Percentiles rank a stretch among this genome's conserved stretches.
Conservation (phyloP, 2,113 vertebrate genomes). For the Diadophis punctatus region DNA sequence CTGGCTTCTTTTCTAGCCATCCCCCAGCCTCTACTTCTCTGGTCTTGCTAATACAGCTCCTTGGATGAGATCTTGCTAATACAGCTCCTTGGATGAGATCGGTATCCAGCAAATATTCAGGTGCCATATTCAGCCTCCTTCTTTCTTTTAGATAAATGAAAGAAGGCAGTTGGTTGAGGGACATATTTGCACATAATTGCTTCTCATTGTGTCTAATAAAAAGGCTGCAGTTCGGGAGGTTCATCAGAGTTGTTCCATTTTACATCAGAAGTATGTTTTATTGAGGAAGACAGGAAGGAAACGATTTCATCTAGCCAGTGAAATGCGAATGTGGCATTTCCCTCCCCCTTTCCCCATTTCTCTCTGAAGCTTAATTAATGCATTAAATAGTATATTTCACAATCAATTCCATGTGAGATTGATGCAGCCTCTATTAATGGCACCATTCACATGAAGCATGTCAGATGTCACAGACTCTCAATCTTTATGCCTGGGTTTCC, state of each 20-base stretch:
- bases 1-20: neutral
- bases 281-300: constrained; percentile 1
- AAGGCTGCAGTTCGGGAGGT: neutral
- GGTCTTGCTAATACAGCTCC: neutral
- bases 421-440: constrained; percentile 57
- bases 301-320: constrained; percentile 26
- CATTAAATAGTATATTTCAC: constrained; percentile 55
- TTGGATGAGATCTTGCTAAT: neutral
- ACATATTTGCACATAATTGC: neutral
- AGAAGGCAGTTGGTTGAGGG: neutral
- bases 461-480: constrained; percentile 49
- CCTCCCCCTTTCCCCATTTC: constrained; percentile 48
- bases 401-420: constrained; percentile 60
- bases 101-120: neutral
- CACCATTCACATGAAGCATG: constrained; percentile 50
- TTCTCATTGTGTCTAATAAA: neutral
- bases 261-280: constrained; percentile 26
- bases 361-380: constrained; percentile 57
- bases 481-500: constrained; percentile 58
- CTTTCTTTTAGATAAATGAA: neutral
- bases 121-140: constrained; percentile 4
- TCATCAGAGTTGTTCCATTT: constrained; percentile 5
- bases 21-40: neutral
- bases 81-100: neutral
- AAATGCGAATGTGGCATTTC: constrained; percentile 44